phyloP scores from a whole-genome alignment of 1,140 invertebrate species.

The Battus philenor region DNA sequence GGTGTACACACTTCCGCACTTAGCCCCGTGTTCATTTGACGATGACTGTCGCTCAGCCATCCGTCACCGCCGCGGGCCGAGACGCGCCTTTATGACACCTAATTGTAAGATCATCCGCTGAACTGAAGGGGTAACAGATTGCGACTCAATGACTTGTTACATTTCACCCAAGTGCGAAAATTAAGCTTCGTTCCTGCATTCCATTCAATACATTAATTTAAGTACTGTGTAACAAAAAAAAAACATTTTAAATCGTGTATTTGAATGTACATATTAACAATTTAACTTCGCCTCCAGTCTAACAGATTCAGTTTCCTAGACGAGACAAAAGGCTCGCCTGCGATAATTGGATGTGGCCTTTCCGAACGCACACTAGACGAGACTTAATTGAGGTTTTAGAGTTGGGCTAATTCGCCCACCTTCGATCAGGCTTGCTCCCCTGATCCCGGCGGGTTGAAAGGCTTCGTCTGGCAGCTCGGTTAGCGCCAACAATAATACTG shows the following conservation, averaged over 20 bases:
- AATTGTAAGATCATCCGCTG: conserved; percentile 47
- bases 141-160: conserved; percentile 24
- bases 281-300: not conserved
- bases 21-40: conserved; percentile 44
- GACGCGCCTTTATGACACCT: conserved; percentile 42
- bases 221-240: not conserved
- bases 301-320: conserved; percentile 24
- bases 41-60: conserved; percentile 43
- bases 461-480: conserved; percentile 50
- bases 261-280: too few relatives aligned
- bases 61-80: conserved; percentile 33
- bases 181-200: conserved; percentile 7
- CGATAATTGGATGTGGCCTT: conserved; percentile 71
- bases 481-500: conserved; percentile 41
- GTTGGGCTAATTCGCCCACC: conserved; percentile 71
- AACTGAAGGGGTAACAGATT: conserved; percentile 37
- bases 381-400: conserved; percentile 75
- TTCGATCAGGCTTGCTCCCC: conserved; percentile 46
- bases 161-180: not conserved
- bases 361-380: conserved; percentile 67
- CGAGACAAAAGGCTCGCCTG: conserved; percentile 53
- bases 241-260: too few relatives aligned
- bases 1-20: conserved; percentile 51
- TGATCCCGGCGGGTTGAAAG: conserved; percentile 34
- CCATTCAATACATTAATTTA: not conserved